Base-by-base conservation (phyloP, 2,113 vertebrate genomes). In the Rhipidura dahli region DNA sequence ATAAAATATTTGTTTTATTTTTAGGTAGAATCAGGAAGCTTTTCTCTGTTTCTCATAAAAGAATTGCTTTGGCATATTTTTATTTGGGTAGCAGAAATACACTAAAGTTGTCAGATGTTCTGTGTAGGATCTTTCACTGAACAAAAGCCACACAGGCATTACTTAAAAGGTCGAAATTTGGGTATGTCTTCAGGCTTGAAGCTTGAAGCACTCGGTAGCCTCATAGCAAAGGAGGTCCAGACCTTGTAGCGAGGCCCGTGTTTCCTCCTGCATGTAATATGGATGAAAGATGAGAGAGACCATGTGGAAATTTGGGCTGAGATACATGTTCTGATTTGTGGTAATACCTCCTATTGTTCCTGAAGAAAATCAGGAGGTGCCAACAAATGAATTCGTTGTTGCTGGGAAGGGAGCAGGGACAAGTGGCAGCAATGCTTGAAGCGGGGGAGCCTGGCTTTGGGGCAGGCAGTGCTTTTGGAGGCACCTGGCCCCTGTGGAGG, bases 1-100 rank as follows among this genome's bases (percentile, higher is more conserved):
- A 89, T 91, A 89, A 97, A 96, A 88, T 87, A 86, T 73, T 89
- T 89, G 73, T 37, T 89, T 95, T 88, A 89, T 91, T 94, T 96
- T 96, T 96, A 90, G 75, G 45, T 85, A 53, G n/a, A 72, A 80
- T 76, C 47, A 45, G 59, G 59, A 92, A 87, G 39, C 61, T 68
- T 85, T 94, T 73, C 53, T 79, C 66, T 86, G 64, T 91, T 94
- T 69, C 49, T 91, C 17, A 20, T 80, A 71, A 59, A 85, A 77
- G 75, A 54, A 54, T 65, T 59, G 39, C 54, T 82, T 83, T 50
- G 50, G 33, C 9, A 5, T 76, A 23, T 63, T 94, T 91, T 91
- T 83, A 70, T 90, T 93, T 69, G 54, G 37, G 20, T 65, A 91
- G 35, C n/a, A 91, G 82, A 83, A 68, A 70, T 72, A 68, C 21